Evolutionary conservation across 2,888 invertebrate genomes (phyloP).

Genomic region (Slavum lentiscoides): DNA sequence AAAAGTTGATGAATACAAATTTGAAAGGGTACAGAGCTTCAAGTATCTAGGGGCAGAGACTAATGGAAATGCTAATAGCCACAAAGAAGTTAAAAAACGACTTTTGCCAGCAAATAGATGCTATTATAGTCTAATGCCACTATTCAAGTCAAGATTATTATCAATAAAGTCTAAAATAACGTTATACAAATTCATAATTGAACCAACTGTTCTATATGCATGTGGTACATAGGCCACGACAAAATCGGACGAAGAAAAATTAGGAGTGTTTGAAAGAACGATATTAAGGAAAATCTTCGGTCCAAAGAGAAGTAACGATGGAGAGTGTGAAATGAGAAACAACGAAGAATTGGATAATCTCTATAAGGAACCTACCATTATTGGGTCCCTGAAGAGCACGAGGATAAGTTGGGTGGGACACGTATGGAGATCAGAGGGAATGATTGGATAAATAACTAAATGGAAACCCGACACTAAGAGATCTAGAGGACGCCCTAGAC

Average conservation of each 20-base stretch:
- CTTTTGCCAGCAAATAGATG: background rate
- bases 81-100: constrained; percentile 18
- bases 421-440: no score
- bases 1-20: background rate
- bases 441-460: no score
- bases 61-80: constrained; percentile 14
- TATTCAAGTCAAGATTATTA: constrained; percentile 17
- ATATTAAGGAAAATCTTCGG: background rate
- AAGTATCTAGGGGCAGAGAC: background rate
- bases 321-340: background rate
- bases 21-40: constrained; percentile 4
- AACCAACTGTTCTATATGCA: no score
- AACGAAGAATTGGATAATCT: no score
- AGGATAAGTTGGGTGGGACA: no score
- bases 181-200: background rate
- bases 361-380: no score
- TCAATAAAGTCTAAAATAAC: constrained; percentile 2
- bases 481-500: no score
- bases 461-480: no score
- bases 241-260: no score
- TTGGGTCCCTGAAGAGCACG: no score
- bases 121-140: constrained; percentile 1
- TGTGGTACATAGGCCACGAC: no score
- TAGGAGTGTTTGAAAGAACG: no score
- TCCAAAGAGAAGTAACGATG: background rate